Evolutionary conservation across 2,888 invertebrate species (phyloP).

Genomic region (Amphipoea oculea): DNA sequence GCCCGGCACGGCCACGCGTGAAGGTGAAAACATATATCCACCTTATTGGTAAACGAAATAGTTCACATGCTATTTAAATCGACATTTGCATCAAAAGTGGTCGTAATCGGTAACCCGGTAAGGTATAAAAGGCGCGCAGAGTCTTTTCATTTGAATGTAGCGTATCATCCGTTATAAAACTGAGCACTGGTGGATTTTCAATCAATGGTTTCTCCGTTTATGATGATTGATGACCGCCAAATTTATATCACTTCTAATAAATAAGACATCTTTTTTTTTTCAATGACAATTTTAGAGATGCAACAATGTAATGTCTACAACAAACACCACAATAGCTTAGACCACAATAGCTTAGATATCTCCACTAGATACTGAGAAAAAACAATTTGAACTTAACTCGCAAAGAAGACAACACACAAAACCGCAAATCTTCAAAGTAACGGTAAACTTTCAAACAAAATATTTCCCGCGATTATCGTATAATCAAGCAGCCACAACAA

Average conservation of each 20-base stretch:
- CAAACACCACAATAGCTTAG: constrained; percentile 1
- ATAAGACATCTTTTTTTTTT: not conserved
- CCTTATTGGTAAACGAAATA: constrained; percentile 61
- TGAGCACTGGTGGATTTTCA: not conserved
- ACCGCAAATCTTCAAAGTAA: constrained; percentile 12
- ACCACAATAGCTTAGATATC: constrained; percentile 2
- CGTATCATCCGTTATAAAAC: not conserved
- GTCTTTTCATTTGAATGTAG: constrained; percentile 13
- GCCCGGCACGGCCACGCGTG: constrained; percentile 65
- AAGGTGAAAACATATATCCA: constrained; percentile 67
- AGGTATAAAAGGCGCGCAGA: constrained; percentile 20
- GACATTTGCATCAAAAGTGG: constrained; percentile 53
- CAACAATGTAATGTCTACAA: not conserved
- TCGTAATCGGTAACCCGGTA: constrained; percentile 36
- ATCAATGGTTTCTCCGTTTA: not conserved
- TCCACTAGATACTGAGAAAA: not conserved
- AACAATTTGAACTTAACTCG: not conserved
- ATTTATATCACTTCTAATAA: not conserved
- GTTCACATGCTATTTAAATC: constrained; percentile 56
- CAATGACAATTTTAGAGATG: not conserved
- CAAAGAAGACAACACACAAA: constrained; percentile 13
- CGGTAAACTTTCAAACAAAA: constrained; percentile 11
- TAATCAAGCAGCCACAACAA: constrained; percentile 10
- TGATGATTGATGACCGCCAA: not conserved
- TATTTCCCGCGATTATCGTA: constrained; percentile 3